phyloP scores from a whole-genome alignment of 37 sponge, comb jelly and placozoan genomes.

The Hormiphora californensis region DNA sequence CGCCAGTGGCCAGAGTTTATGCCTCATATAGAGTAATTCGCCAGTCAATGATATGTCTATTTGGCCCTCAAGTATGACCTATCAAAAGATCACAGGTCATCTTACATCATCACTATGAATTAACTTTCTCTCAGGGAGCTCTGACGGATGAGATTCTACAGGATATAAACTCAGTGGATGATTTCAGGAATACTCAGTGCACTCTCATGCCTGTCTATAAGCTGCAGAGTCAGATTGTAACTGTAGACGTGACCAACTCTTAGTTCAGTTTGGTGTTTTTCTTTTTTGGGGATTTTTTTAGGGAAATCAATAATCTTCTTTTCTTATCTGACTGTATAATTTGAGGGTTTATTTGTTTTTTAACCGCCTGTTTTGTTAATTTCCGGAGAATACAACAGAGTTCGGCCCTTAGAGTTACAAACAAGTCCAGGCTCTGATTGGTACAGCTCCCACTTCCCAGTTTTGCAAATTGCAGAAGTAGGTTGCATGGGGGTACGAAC shows the following conservation, averaged over 20 bases:
- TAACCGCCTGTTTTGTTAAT: background rate
- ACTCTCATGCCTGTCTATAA: background rate
- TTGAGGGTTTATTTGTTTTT: background rate
- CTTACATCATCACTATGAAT: no score
- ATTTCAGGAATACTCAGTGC: background rate
- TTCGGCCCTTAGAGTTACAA: background rate
- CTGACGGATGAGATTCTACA: background rate
- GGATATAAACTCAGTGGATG: background rate
- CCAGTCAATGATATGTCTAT: no score
- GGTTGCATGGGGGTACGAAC: no score
- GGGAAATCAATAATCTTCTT: background rate
- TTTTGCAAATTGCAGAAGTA: background rate
- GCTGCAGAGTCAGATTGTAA: background rate
- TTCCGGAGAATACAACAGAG: background rate
- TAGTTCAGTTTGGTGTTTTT: background rate
- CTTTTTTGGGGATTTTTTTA: background rate
- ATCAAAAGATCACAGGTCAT: no score
- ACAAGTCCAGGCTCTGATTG: background rate
- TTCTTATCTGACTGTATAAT: background rate
- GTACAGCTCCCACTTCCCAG: background rate
- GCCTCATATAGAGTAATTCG: no score
- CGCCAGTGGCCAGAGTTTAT: no score
- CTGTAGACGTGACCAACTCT: slow-evolving; percentile 37
- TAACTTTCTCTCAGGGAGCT: no score
- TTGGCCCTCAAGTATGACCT: no score